phyloP scores from a whole-genome alignment of 2,113 vertebrate genomes.

The Lucifuga dentata region DNA sequence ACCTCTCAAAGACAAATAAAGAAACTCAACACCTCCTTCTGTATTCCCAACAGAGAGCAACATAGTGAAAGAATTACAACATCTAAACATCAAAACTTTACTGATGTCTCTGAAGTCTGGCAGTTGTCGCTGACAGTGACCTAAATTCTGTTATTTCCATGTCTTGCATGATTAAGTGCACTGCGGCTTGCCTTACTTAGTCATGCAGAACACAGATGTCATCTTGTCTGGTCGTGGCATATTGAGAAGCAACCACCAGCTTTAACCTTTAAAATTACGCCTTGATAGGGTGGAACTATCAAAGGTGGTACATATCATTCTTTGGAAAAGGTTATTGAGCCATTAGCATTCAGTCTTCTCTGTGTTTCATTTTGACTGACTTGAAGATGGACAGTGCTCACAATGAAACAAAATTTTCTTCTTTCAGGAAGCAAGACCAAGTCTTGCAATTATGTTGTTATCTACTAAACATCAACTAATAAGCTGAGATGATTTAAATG shows the following conservation, averaged over 20 bases:
- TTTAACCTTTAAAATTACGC: slow-evolving; percentile 76
- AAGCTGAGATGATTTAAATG: no score
- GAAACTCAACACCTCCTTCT: slow-evolving; percentile 27
- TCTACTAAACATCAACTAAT: no score
- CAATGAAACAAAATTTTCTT: not conserved
- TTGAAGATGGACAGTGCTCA: slow-evolving; percentile 36
- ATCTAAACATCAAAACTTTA: slow-evolving; percentile 69
- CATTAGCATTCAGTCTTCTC: slow-evolving; percentile 72
- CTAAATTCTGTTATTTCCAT: slow-evolving; percentile 69
- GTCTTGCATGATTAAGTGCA: slow-evolving; percentile 54
- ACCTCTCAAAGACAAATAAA: slow-evolving; percentile 51
- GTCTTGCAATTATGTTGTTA: no score
- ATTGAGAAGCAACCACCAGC: slow-evolving; percentile 37
- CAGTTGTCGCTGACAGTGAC: slow-evolving; percentile 63
- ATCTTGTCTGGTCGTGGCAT: slow-evolving; percentile 24
- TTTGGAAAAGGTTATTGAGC: slow-evolving; percentile 74
- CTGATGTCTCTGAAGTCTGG: slow-evolving; percentile 58
- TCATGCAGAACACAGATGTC: slow-evolving; percentile 36
- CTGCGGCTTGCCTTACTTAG: slow-evolving; percentile 23
- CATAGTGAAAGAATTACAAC: slow-evolving; percentile 61
- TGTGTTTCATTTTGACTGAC: slow-evolving; percentile 60
- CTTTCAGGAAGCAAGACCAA: no score
- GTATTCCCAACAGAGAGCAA: slow-evolving; percentile 48
- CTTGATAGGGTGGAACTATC: slow-evolving; percentile 45
- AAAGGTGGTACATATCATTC: slow-evolving; percentile 72